Evolutionary conservation across 2,797 vertebrate genomes (phyloP).

Genomic region (Atherinosoma microstoma): DNA sequence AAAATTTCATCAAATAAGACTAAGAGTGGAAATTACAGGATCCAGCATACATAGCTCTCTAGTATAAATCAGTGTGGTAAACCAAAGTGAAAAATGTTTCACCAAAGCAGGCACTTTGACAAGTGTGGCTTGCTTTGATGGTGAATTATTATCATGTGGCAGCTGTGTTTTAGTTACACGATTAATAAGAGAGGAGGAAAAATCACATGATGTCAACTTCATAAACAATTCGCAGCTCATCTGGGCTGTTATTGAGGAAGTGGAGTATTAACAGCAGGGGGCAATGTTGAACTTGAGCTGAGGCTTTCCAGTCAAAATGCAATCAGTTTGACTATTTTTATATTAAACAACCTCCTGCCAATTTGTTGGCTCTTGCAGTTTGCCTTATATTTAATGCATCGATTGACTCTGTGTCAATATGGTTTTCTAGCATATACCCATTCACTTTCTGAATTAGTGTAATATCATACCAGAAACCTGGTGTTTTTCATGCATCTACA

Average conservation of each 20-base stretch:
- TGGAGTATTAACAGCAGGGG: slow-evolving; percentile 71
- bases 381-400: not conserved
- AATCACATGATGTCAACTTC: slow-evolving; percentile 17
- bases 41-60: slow-evolving; percentile 32
- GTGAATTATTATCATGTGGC: slow-evolving; percentile 29
- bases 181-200: slow-evolving; percentile 33
- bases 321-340: not conserved
- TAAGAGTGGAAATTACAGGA: slow-evolving; percentile 36
- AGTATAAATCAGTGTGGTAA: slow-evolving; percentile 28
- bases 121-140: slow-evolving; percentile 38
- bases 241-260: slow-evolving; percentile 33
- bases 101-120: slow-evolving; percentile 28
- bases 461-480: not conserved
- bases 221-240: slow-evolving; percentile 42
- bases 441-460: not conserved
- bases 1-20: slow-evolving; percentile 34
- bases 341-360: not conserved
- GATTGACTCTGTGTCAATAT: not conserved
- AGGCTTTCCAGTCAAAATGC: slow-evolving; percentile 1
- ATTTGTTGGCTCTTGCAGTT: not conserved
- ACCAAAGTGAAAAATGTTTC: slow-evolving; percentile 33
- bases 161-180: slow-evolving; percentile 44
- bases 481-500: not conserved
- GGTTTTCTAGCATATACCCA: not conserved
- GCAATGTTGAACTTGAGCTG: slow-evolving; percentile 69